These are phyloP conservation scores for Hepsetus odoe DNA, from an alignment of 2,113 vertebrate species.

Conservation along the genomic window DNA sequence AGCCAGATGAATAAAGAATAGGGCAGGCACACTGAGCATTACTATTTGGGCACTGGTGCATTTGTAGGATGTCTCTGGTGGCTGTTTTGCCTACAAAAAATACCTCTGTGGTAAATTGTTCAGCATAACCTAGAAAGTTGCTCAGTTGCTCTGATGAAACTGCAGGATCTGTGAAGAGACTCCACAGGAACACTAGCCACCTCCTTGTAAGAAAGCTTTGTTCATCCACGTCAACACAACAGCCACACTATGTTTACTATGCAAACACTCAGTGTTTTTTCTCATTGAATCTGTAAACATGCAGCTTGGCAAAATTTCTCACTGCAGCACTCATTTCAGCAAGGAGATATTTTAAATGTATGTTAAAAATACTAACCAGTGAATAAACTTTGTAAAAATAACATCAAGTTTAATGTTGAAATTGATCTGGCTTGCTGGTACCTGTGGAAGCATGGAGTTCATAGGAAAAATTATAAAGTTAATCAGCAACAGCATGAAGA, in stretches of 20 bases:
- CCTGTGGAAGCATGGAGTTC: too few relatives aligned
- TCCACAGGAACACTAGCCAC: background rate
- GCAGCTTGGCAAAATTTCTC: background rate
- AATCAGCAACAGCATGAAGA: too few relatives aligned
- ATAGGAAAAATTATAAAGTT: too few relatives aligned
- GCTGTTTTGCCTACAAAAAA: constrained; percentile 18
- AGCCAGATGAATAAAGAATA: constrained; percentile 38
- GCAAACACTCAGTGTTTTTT: background rate
- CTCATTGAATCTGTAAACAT: background rate
- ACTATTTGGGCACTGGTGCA: constrained; percentile 23
- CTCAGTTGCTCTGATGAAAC: background rate
- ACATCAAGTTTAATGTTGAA: too few relatives aligned
- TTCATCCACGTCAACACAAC: background rate
- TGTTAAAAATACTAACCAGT: background rate
- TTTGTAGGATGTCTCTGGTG: constrained; percentile 9
- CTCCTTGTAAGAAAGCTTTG: background rate
- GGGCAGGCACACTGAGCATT: constrained; percentile 13
- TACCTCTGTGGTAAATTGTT: background rate
- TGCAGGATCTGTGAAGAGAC: background rate
- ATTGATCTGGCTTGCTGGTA: too few relatives aligned
- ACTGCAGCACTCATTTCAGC: background rate
- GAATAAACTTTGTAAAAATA: too few relatives aligned
- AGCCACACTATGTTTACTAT: background rate
- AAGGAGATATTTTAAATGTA: background rate
- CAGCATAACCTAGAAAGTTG: background rate